These are phyloP conservation scores for Deilephila elpenor DNA, from an alignment of 2,888 invertebrate genomes.

Conservation along the genomic window DNA sequence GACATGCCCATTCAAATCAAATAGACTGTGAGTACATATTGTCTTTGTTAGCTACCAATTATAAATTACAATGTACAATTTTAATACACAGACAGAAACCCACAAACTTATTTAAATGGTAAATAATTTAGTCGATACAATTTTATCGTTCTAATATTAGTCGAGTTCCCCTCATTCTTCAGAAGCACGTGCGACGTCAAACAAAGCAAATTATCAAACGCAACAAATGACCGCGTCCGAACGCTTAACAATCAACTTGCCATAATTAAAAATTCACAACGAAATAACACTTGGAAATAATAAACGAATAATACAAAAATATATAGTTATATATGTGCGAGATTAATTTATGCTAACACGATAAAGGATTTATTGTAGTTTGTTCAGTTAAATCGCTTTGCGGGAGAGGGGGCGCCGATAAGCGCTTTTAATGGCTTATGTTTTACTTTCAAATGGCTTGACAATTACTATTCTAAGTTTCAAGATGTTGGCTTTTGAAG, in stretches of 20 bases:
- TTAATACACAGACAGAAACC: too few species aligned
- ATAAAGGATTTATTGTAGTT: conserved; percentile 76
- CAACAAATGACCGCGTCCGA: conserved; percentile 25
- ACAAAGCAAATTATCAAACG: conserved; percentile 21
- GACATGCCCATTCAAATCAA: too few species aligned
- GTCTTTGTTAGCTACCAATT: too few species aligned
- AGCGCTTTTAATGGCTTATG: conserved; percentile 38
- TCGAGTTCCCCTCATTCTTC: neutral
- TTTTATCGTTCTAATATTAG: neutral
- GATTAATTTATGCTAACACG: conserved; percentile 77
- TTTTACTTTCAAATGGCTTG: conserved; percentile 25
- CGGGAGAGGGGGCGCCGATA: conserved; percentile 58
- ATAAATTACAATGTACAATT: too few species aligned
- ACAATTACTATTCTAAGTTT: conserved; percentile 21
- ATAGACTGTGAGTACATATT: too few species aligned
- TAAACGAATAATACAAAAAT: conserved; percentile 60
- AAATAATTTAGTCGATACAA: neutral
- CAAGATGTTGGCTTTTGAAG: neutral
- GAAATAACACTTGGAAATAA: conserved; percentile 25
- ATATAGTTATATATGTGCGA: conserved; percentile 72
- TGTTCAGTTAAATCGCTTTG: conserved; percentile 74
- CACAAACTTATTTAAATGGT: too few species aligned
- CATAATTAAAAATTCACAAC: conserved; percentile 30
- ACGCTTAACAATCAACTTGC: conserved; percentile 29
- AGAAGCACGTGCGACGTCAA: conserved; percentile 4